Evolutionary conservation across 1,140 invertebrate genomes (phyloP).

Genomic region (Nasonia vitripennis): DNA sequence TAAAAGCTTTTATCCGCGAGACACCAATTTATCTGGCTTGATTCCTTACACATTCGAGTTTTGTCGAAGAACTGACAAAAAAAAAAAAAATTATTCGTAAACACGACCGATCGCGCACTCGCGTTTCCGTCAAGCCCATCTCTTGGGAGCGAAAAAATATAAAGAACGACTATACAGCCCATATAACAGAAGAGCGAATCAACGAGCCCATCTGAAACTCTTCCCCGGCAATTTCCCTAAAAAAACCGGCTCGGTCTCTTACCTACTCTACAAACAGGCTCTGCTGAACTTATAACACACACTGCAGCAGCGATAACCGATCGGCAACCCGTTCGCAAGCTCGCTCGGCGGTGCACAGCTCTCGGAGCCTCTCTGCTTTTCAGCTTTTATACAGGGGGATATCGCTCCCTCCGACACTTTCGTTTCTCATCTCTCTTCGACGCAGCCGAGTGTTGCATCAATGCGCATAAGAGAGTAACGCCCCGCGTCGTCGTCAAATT

Average conservation of each 20-base stretch:
- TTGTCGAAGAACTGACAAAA: too few relatives aligned
- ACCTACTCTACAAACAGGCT: not conserved
- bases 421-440: not conserved
- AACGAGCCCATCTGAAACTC: too few relatives aligned
- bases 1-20: not conserved
- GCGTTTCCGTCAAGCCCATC: too few relatives aligned
- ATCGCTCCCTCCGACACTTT: conserved; percentile 19
- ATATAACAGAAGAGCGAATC: too few relatives aligned
- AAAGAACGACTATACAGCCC: too few relatives aligned
- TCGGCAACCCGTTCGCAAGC: not conserved
- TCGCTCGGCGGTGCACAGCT: not conserved
- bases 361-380: not conserved
- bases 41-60: too few relatives aligned
- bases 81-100: too few relatives aligned
- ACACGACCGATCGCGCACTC: too few relatives aligned
- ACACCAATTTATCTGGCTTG: too few relatives aligned
- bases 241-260: not conserved
- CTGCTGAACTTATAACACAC: not conserved
- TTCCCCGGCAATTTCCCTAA: not conserved
- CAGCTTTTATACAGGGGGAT: conserved; percentile 48
- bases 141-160: too few relatives aligned
- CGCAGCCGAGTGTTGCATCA: not conserved
- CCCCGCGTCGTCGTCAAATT: not conserved
- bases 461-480: not conserved
- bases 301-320: not conserved